Evolutionary conservation across 37 sponge, comb jelly and placozoan genomes (phyloP).

Genomic region (Halisarca cf. caerulea): DNA sequence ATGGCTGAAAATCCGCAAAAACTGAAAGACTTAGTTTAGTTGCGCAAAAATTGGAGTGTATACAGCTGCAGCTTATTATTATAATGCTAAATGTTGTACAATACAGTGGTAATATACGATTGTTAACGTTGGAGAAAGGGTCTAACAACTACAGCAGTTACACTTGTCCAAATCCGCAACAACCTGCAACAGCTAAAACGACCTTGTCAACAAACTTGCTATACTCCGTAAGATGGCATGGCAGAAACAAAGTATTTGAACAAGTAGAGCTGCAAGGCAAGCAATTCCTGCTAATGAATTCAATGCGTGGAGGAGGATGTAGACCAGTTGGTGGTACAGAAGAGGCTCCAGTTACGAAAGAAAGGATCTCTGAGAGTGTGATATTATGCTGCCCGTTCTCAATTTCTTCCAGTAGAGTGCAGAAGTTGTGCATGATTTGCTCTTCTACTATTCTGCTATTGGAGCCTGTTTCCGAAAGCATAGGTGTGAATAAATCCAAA

Average conservation of each 20-base stretch:
- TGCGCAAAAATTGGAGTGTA: no score
- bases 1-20: no score
- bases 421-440: slow-evolving; percentile 2
- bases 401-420: background rate
- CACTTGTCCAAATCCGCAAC: background rate
- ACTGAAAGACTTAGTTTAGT: no score
- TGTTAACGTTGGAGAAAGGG: no score
- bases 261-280: background rate
- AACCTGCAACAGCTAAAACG: background rate
- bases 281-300: background rate
- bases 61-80: no score
- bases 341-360: background rate
- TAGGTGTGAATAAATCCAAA: background rate
- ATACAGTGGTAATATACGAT: no score
- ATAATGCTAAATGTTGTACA: no score
- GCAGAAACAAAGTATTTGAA: background rate
- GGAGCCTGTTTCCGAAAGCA: background rate
- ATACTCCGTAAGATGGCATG: background rate
- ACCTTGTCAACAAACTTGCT: background rate
- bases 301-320: background rate
- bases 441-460: slow-evolving; percentile 13
- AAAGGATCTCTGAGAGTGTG: no score
- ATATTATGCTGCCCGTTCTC: no score
- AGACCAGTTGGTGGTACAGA: background rate
- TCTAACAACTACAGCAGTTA: no score